Evolutionary conservation across 2,888 invertebrate genomes (phyloP), one percentile per base, ranked within the genome.

Genomic region (Gasteruption jaculator): DNA sequence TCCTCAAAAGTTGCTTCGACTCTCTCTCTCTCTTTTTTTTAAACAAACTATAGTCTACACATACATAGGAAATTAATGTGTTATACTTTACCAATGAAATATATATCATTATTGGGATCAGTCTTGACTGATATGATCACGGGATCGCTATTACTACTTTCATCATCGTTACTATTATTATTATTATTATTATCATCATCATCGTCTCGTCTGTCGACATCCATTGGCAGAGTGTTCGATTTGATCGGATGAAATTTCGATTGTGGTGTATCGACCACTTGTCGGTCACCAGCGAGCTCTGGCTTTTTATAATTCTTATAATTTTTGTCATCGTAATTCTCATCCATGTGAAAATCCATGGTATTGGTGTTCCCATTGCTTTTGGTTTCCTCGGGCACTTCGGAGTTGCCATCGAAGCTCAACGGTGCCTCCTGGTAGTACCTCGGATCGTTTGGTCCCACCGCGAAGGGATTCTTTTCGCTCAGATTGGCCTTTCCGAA

Each of bases 371-470:
- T n/a, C n/a, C n/a, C n/a, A n/a, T n/a, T n/a, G n/a, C n/a, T n/a
- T n/a, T n/a, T n/a, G n/a, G n/a, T n/a, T n/a, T n/a, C n/a, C n/a
- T n/a, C n/a, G n/a, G n/a, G n/a, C n/a, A n/a, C n/a, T n/a, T n/a
- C n/a, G n/a, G n/a, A n/a, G 44, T 22, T 39, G 41, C 8, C 33
- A 18, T 25, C n/a, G n/a, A n/a, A n/a, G n/a, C n/a, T n/a, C n/a
- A 58, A 56, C 4, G 49, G 43, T 6, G 14, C 34, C 1, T 61
- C 55, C 32, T 63, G 51, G 48, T 71, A 71, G 50, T 64, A 73
- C 33, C 70, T 63, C 1, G 68, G 70, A 53, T 73, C 71, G 24
- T 71, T 65, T 3, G 73, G 73, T 12, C 58, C 61, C 2, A 72
- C 57, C 2, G 71, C 72, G 36, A 73, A 73, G 5, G 60, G 58